These are phyloP conservation scores for Tyto alba DNA, from an alignment of 2,113 vertebrate species.

Conservation along the genomic window DNA sequence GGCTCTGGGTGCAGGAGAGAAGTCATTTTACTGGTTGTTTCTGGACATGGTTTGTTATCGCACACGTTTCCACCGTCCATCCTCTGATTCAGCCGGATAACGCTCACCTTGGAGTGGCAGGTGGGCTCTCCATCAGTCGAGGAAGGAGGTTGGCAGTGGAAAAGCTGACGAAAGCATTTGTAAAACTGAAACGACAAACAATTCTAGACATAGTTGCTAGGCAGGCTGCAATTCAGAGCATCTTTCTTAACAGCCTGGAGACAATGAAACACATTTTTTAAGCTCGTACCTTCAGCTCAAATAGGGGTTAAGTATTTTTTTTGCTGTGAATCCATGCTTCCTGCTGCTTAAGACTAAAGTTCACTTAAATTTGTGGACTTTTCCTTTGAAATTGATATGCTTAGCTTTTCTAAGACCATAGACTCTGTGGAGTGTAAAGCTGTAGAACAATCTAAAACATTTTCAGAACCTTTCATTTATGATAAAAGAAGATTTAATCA, in stretches of 20 bases:
- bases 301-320: not conserved
- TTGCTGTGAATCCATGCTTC: not conserved
- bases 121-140: constrained; percentile 44
- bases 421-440: not conserved
- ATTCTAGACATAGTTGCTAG: not conserved
- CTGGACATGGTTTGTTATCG: not conserved
- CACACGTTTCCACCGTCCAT: rapidly evolving
- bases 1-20: not conserved
- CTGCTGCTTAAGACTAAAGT: not conserved
- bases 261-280: not conserved
- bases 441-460: not conserved
- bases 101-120: constrained; percentile 68
- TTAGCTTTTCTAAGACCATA: not conserved
- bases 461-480: constrained; percentile 1
- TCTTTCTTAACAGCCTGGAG: not conserved
- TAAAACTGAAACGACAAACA: constrained; percentile 74
- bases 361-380: not conserved
- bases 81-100: constrained; percentile 69
- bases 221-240: not conserved
- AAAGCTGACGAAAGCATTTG: constrained; percentile 79
- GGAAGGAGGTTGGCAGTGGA: constrained; percentile 64
- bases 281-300: not conserved
- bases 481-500: constrained; percentile 29
- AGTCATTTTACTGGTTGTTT: not conserved
- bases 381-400: not conserved